A percentile compares a stretch with the other conserved stretches of the same genome.
Conservation (phyloP, 2,888 invertebrate species). For the Hemicrepidius hirtus region DNA sequence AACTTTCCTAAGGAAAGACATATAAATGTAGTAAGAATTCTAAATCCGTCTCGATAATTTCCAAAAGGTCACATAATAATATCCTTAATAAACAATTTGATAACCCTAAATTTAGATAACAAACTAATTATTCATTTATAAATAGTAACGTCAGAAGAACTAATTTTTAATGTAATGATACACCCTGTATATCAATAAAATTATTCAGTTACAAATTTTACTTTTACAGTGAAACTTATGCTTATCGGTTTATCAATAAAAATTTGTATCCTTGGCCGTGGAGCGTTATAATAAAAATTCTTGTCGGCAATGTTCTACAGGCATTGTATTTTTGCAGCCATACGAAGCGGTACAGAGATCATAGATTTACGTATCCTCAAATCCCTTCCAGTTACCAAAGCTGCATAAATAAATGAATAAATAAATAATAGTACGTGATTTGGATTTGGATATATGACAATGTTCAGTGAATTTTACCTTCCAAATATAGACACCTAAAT, state of each 20-base stretch:
- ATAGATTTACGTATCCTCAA: background rate
- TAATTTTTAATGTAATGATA: no score
- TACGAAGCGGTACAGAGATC: background rate
- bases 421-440: no score
- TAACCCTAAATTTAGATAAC: no score
- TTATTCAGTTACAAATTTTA: background rate
- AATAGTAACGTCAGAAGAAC: no score
- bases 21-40: background rate
- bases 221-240: background rate
- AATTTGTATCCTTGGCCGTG: slow-evolving; percentile 1
- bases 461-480: no score
- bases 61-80: slow-evolving; percentile 1
- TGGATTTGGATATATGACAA: no score
- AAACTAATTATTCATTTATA: no score
- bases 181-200: background rate
- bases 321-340: slow-evolving; percentile 18
- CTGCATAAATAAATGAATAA: no score
- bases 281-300: slow-evolving; percentile 15
- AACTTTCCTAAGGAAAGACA: no score
- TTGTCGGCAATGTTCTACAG: slow-evolving; percentile 2
- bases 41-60: slow-evolving; percentile 12
- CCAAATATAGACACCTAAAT: no score
- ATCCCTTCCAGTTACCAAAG: background rate
- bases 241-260: slow-evolving; percentile 20
- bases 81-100: no score